Conservation (phyloP, 1,140 invertebrate genomes). For the Drosophila ironensis region DNA sequence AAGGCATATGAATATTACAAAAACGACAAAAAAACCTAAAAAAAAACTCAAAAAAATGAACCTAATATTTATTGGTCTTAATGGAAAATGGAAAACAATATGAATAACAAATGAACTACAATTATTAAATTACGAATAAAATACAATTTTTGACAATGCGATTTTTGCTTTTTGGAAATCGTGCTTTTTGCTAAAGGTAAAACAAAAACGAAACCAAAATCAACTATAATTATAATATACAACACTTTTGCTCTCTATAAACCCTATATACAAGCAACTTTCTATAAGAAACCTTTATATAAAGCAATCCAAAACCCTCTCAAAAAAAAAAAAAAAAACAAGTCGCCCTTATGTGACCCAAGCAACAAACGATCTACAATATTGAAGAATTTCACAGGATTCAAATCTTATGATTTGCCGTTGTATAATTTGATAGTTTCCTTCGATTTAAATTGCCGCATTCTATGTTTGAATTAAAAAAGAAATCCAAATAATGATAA, state of each 20-base stretch:
- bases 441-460: conserved; percentile 6
- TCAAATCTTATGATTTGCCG: conserved; percentile 15
- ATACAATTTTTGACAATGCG: conserved; percentile 76
- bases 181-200: conserved; percentile 65
- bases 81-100: conserved; percentile 32
- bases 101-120: conserved; percentile 41
- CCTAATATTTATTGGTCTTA: conserved; percentile 47
- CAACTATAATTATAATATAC: conserved; percentile 50
- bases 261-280: conserved; percentile 69
- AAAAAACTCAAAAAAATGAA: conserved; percentile 12
- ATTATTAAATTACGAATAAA: conserved; percentile 71
- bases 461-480: conserved; percentile 14
- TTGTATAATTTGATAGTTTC: conserved; percentile 2
- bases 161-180: conserved; percentile 78
- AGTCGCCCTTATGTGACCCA: conserved; percentile 23
- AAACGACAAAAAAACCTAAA: too few relatives aligned
- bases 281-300: conserved; percentile 60
- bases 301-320: conserved; percentile 22
- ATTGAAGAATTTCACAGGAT: conserved; percentile 11
- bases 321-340: too few relatives aligned
- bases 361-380: conserved; percentile 23
- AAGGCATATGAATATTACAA: conserved; percentile 52
- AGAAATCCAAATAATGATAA: not conserved
- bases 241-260: conserved; percentile 69
- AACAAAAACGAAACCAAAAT: conserved; percentile 35